Base-by-base conservation (phyloP, 2,888 invertebrate genomes). In the Coremacera marginata region DNA sequence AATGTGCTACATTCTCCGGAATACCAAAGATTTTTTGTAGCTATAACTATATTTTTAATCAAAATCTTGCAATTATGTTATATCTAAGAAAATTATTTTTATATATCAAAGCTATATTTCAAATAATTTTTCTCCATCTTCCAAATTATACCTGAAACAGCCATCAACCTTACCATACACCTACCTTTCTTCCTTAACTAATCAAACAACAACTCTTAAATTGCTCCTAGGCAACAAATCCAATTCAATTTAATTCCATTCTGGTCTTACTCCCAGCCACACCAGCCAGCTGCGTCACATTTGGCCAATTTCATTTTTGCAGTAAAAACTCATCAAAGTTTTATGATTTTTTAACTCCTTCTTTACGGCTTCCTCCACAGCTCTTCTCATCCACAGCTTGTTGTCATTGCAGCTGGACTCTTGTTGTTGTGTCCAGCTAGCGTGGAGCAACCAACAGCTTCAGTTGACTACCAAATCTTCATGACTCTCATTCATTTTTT, bases 281-380 rank as follows among this genome's bases (percentile, higher is more conserved):
- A 27, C 16, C 55, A 27, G 27, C 51, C 67, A 51, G 51, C 71
- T 55, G 57, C 27, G 76, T 37, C 76, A 76, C 76, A 71, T 71
- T 76, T 76, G 71, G 76, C 71, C 76, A 76, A 65, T 76, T 76
- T 76, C 57, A 76, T 76, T 76, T 67, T 49, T 76, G 31, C 63
- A 25, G 75, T 37, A 70, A 14, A 60, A 75, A 70, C 75, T 76
- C 71, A 71, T 76, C 71, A 76, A 76, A 76, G 71, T 76, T 76
- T 76, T 76, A 76, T 76, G 76, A 52, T 76, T 76, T 76, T 76
- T 71, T 76, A 76, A 76, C 76, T 71, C 71, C 65, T 65, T 76
- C 73, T 65, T 65, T 55, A 73, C 63, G 27, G 63, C 63, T 31
- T 31, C 31, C 31, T 5, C 31, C 31, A 3, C 5, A 31, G 3